Evolutionary conservation across 2,113 vertebrate genomes (phyloP).

Genomic region (Laticauda laticaudata): DNA sequence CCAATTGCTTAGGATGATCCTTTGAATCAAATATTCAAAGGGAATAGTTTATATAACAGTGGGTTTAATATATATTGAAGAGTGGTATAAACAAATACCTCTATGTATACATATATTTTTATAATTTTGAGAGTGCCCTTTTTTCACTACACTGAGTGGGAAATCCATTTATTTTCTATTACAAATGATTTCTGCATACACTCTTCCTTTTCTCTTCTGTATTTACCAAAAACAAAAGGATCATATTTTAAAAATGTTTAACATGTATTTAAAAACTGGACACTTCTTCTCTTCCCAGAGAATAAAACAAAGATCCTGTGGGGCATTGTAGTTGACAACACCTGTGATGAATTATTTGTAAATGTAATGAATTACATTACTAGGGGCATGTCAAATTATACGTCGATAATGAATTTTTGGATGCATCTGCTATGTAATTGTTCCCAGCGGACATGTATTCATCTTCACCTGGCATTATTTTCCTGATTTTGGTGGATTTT

Average conservation of each 20-base stretch:
- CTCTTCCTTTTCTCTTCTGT: constrained; percentile 12
- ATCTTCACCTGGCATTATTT: constrained; percentile 67
- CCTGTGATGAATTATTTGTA: constrained; percentile 67
- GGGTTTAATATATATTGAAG: background rate
- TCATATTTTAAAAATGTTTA: constrained; percentile 51
- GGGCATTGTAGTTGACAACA: constrained; percentile 59
- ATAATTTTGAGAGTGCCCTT: constrained; percentile 7
- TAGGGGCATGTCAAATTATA: constrained; percentile 67
- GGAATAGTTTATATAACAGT: background rate
- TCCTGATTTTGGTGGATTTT: constrained; percentile 66
- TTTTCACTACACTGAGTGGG: constrained; percentile 13
- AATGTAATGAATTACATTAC: constrained; percentile 68
- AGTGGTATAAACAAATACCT: background rate
- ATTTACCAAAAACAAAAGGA: constrained; percentile 50
- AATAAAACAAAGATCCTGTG: constrained; percentile 51
- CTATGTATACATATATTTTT: background rate
- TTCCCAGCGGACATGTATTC: constrained; percentile 51
- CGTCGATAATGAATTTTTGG: constrained; percentile 66
- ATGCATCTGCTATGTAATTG: constrained; percentile 61
- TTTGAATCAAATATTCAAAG: background rate
- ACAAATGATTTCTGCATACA: constrained; percentile 26
- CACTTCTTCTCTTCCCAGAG: constrained; percentile 50
- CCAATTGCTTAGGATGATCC: background rate
- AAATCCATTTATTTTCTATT: constrained; percentile 42
- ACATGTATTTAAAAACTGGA: constrained; percentile 55